These are phyloP conservation scores for Melopsittacus undulatus DNA, from an alignment of 2,797 vertebrate species.

Conservation along the genomic window DNA sequence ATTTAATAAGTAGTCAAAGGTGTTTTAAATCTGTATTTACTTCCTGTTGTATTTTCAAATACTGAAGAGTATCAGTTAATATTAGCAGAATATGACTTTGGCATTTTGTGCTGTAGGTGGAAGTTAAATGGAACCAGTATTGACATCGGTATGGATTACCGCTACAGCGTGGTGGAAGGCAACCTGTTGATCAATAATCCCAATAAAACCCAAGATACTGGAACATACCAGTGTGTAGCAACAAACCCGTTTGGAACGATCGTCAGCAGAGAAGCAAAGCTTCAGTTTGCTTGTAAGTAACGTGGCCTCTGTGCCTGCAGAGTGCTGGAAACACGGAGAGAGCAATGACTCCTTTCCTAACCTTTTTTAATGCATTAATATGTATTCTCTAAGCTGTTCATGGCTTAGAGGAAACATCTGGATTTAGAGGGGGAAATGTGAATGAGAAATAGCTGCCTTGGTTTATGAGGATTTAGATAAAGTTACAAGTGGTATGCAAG, in stretches of 20 bases:
- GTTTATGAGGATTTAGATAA: not conserved
- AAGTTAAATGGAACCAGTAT: conserved; percentile 91
- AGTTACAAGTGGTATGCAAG: rapidly evolving
- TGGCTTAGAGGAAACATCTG: not conserved
- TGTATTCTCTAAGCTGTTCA: not conserved
- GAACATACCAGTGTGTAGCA: conserved; percentile 94
- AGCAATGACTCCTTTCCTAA: not conserved
- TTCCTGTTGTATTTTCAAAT: not conserved
- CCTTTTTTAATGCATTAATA: not conserved
- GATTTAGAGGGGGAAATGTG: not conserved
- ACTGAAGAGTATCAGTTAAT: not conserved
- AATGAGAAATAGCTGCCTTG: not conserved
- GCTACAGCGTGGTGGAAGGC: conserved; percentile 90
- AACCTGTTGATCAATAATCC: conserved; percentile 92
- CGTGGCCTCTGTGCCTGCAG: not conserved
- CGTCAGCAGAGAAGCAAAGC: conserved; percentile 90
- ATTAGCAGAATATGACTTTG: conserved; percentile 38
- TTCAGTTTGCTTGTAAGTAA: conserved; percentile 96
- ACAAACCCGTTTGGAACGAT: conserved; percentile 93
- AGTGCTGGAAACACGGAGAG: not conserved
- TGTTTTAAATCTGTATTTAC: not conserved
- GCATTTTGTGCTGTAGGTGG: conserved; percentile 84
- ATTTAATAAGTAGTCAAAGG: not conserved
- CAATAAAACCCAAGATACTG: conserved; percentile 89
- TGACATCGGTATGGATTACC: conserved; percentile 85